A percentile compares a stretch with the other conserved stretches of the same genome.
phyloP scores from a whole-genome alignment of 2,888 invertebrate genomes.

The Eudasyphora cyanicolor region DNA sequence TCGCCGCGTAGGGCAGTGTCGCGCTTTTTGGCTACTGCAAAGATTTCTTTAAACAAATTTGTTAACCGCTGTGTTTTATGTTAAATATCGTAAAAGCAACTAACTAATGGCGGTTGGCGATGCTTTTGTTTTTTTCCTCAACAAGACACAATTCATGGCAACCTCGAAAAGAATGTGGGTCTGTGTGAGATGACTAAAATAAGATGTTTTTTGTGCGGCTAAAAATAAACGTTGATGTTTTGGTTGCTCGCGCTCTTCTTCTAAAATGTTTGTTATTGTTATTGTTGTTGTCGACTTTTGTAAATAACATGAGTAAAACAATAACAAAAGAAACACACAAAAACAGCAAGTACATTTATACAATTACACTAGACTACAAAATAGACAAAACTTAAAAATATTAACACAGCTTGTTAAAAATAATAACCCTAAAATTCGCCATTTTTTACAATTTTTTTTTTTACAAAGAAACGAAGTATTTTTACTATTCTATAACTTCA shows the following conservation, averaged over 20 bases:
- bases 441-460: too few relatives aligned
- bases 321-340: not conserved
- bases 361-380: not conserved
- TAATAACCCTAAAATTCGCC: too few relatives aligned
- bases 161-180: slow-evolving; percentile 16
- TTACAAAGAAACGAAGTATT: too few relatives aligned
- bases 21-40: not conserved
- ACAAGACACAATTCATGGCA: slow-evolving; percentile 1
- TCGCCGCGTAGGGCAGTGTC: not conserved
- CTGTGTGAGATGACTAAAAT: not conserved
- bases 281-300: not conserved
- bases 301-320: not conserved
- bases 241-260: not conserved
- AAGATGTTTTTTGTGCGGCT: not conserved
- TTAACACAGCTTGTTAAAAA: too few relatives aligned
- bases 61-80: slow-evolving; percentile 8
- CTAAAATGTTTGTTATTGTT: not conserved
- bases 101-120: slow-evolving; percentile 12
- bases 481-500: too few relatives aligned
- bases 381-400: too few relatives aligned
- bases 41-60: slow-evolving; percentile 9
- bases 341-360: not conserved
- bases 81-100: slow-evolving; percentile 15
- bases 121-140: not conserved
- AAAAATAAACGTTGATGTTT: not conserved